phyloP scores from a whole-genome alignment of 2,797 vertebrate genomes.

The Sylvilagus floridanus region DNA sequence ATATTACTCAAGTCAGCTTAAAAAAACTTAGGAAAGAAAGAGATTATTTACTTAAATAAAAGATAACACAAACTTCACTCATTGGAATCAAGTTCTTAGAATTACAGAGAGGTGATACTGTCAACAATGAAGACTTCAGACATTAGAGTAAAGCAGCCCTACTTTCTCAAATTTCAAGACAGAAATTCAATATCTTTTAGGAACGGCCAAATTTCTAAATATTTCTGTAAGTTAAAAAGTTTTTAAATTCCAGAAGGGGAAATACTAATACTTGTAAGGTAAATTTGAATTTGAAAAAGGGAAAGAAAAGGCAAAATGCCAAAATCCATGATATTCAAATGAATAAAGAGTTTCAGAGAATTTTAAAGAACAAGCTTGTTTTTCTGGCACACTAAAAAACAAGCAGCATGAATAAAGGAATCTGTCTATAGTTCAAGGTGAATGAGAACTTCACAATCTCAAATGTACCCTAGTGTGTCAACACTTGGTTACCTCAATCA shows the following conservation, averaged over 20 bases:
- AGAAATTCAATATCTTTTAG: neutral
- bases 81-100: neutral
- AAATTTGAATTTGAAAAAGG: neutral
- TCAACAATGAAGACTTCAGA: conserved; percentile 4
- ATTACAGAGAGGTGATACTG: neutral
- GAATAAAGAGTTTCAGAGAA: neutral
- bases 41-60: conserved; percentile 33
- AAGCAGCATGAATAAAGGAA: neutral
- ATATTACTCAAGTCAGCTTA: neutral
- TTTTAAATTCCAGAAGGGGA: conserved; percentile 9
- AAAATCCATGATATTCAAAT: conserved; percentile 29
- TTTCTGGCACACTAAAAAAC: neutral
- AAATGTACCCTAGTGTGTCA: neutral
- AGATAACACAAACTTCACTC: neutral
- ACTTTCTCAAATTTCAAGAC: conserved; percentile 45
- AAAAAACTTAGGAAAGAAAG: conserved; percentile 9
- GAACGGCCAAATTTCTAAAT: conserved; percentile 17
- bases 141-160: neutral
- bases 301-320: conserved; percentile 32
- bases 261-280: neutral
- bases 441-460: conserved; percentile 7
- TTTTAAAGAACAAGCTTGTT: neutral
- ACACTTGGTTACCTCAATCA: neutral
- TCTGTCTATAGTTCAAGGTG: neutral
- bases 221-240: conserved; percentile 15